Conservation (phyloP, 2,113 vertebrate species). For the Ranitomeya imitator region DNA sequence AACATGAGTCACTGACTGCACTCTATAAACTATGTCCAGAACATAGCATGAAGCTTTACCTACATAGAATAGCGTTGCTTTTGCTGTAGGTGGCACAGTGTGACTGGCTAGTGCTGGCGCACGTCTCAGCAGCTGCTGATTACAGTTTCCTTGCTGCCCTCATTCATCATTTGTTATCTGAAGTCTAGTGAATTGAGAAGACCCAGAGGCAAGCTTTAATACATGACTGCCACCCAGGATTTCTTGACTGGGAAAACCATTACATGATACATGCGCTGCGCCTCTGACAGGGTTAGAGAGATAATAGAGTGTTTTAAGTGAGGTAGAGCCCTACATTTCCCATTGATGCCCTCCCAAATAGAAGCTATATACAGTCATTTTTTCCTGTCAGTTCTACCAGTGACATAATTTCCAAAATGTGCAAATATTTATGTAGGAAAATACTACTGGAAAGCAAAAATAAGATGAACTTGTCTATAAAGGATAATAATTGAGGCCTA, state of each 20-base stretch:
- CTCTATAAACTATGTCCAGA: too few relatives aligned
- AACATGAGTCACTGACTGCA: background rate
- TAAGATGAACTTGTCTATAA: background rate
- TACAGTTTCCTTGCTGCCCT: background rate
- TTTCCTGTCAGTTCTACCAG: background rate
- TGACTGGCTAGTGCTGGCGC: background rate
- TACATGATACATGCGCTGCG: background rate
- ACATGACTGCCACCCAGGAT: constrained; percentile 12
- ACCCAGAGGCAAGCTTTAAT: constrained; percentile 28
- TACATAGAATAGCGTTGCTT: background rate
- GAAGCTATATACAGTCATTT: background rate
- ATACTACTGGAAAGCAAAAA: background rate
- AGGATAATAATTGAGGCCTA: too few relatives aligned
- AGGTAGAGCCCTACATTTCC: background rate
- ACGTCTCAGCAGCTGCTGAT: constrained; percentile 11
- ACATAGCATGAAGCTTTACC: background rate
- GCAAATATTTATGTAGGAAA: background rate
- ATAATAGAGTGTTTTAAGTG: constrained; percentile 7
- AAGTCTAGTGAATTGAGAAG: constrained; percentile 38
- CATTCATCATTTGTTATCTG: constrained; percentile 46
- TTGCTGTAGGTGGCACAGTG: background rate
- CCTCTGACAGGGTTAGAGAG: background rate
- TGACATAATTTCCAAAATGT: background rate
- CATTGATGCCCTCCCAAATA: background rate
- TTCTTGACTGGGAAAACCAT: constrained; percentile 25